phyloP scores from a whole-genome alignment of 2,113 vertebrate genomes.

The Reinhardtius hippoglossoides region DNA sequence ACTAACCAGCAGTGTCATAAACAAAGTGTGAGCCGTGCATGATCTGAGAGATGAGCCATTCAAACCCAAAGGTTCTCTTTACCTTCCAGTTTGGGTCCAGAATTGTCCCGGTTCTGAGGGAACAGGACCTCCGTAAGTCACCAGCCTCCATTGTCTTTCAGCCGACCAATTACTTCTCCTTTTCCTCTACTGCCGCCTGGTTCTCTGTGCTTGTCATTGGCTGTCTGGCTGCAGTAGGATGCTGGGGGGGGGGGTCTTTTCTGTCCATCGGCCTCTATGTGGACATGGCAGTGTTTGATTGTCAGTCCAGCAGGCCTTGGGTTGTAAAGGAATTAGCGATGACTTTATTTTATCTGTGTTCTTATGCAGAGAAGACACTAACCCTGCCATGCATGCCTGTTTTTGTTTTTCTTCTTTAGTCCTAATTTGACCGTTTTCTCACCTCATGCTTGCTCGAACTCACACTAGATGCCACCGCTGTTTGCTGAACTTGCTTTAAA shows the following conservation, averaged over 20 bases:
- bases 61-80: constrained; percentile 90
- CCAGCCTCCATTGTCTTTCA: constrained; percentile 74
- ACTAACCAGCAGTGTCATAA: constrained; percentile 76
- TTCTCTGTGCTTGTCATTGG: constrained; percentile 75
- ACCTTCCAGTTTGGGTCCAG: constrained; percentile 95
- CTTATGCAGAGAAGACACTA: constrained; percentile 63
- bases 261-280: constrained; percentile 56
- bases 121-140: constrained; percentile 93
- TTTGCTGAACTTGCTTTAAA: constrained; percentile 26
- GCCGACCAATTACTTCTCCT: constrained; percentile 52
- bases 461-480: constrained; percentile 28
- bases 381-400: constrained; percentile 75
- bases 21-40: constrained; percentile 75
- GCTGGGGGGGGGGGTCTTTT: constrained; percentile 70
- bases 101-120: constrained; percentile 97
- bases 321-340: constrained; percentile 65
- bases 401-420: constrained; percentile 6
- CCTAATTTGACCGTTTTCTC: constrained; percentile 34
- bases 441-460: constrained; percentile 72
- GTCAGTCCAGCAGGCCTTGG: constrained; percentile 16
- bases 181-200: constrained; percentile 59
- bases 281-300: constrained; percentile 58
- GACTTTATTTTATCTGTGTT: constrained; percentile 28
- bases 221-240: constrained; percentile 75
- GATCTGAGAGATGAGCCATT: constrained; percentile 74